Conservation (phyloP, 1,140 invertebrate species). For the Diabrotica virgifera region DNA sequence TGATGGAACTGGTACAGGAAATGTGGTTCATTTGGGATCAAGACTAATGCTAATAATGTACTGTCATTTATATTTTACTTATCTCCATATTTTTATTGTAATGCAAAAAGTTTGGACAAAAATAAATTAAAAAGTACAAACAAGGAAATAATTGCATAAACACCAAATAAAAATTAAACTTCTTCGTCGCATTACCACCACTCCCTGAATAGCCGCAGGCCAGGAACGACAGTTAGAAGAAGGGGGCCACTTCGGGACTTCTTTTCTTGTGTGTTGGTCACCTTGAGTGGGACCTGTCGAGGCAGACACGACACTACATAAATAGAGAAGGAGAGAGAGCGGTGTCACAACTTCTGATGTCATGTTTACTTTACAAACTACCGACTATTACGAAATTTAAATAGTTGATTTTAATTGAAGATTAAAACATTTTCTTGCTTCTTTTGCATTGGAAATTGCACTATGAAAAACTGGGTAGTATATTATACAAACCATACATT, state of each 20-base stretch:
- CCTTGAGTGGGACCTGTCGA: slow-evolving; percentile 16
- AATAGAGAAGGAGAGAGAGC: neutral
- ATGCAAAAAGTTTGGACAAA: too few species aligned
- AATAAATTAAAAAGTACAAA: too few species aligned
- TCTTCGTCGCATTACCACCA: neutral
- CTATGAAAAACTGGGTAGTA: neutral
- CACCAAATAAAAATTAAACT: neutral
- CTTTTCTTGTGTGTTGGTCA: slow-evolving; percentile 15
- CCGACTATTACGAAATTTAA: neutral
- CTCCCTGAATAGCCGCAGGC: slow-evolving; percentile 8
- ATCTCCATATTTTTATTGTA: too few species aligned
- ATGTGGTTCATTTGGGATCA: too few species aligned
- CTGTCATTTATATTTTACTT: too few species aligned
- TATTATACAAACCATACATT: too few species aligned
- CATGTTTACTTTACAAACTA: neutral
- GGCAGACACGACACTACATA: neutral
- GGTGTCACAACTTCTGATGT: neutral
- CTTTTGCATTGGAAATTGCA: too few species aligned
- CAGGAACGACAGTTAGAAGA: neutral
- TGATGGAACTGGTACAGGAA: too few species aligned
- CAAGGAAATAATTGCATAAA: neutral
- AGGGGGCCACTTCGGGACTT: slow-evolving; percentile 17
- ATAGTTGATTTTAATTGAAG: neutral
- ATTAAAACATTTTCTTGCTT: too few species aligned
- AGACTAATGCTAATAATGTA: too few species aligned